Percentiles rank a stretch among this genome's conserved stretches.
Evolutionary conservation across 2,113 vertebrate species (phyloP).

Genomic region (Colistium nudipinnis): DNA sequence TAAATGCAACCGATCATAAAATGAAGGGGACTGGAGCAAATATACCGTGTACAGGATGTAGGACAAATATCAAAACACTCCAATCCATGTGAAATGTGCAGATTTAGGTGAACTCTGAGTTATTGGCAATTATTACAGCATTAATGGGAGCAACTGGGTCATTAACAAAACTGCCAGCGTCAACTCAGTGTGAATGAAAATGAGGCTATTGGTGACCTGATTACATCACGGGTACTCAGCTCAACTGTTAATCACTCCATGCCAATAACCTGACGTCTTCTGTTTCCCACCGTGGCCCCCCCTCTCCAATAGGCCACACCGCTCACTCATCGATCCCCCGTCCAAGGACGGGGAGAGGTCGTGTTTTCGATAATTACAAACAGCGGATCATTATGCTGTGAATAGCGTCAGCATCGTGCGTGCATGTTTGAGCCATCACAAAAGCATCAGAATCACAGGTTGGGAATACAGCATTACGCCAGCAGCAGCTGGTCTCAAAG

Average conservation of each 20-base stretch:
- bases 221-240: conserved; percentile 7
- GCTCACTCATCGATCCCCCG: conserved; percentile 49
- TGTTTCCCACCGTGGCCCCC: background rate
- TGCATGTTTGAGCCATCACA: conserved; percentile 54
- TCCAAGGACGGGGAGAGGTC: conserved; percentile 66
- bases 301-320: conserved; percentile 20
- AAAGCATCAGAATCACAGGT: conserved; percentile 54
- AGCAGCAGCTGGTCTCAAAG: conserved; percentile 1
- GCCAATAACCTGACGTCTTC: conserved; percentile 7
- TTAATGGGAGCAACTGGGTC: too few species aligned
- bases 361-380: conserved; percentile 65
- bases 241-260: conserved; percentile 7
- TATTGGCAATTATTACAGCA: too few species aligned
- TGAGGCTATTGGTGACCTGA: background rate
- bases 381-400: conserved; percentile 55
- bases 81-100: background rate
- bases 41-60: background rate
- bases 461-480: conserved; percentile 15
- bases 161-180: too few species aligned
- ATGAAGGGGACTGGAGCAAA: background rate
- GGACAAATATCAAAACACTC: background rate
- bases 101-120: background rate
- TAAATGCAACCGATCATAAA: too few species aligned
- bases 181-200: background rate
- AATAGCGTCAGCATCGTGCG: conserved; percentile 57